Conservation (phyloP, 2,888 invertebrate genomes). For the Apamea monoglypha region DNA sequence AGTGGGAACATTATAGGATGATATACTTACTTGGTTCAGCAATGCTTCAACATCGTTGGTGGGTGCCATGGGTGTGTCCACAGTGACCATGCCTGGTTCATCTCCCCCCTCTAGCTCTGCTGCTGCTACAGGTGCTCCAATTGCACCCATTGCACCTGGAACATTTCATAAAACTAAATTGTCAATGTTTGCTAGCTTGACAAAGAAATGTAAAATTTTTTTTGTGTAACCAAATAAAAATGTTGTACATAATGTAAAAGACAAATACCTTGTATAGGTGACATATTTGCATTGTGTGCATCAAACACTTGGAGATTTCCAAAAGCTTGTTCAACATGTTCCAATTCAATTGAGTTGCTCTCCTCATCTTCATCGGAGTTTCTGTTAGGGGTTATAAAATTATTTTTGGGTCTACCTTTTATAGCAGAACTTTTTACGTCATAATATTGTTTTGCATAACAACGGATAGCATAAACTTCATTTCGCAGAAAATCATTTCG, state of each 20-base stretch:
- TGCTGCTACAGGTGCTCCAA: constrained; percentile 89
- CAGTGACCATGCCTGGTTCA: constrained; percentile 94
- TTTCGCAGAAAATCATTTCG: too few relatives aligned
- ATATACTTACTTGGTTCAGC: constrained; percentile 91
- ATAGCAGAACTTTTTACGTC: too few relatives aligned
- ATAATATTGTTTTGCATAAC: too few relatives aligned
- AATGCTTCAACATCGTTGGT: constrained; percentile 93
- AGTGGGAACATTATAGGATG: not conserved
- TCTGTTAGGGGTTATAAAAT: constrained; percentile 67
- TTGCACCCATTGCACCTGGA: constrained; percentile 82
- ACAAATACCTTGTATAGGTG: constrained; percentile 85
- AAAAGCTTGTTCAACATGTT: constrained; percentile 89
- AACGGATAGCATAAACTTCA: too few relatives aligned
- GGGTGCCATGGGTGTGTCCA: constrained; percentile 94
- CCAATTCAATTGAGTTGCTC: constrained; percentile 91
- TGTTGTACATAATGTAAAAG: not conserved
- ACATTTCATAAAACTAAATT: not conserved
- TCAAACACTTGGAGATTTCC: constrained; percentile 91
- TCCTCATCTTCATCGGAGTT: constrained; percentile 91
- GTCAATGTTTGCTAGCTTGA: not conserved
- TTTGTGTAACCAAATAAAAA: too few relatives aligned
- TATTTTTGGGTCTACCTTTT: too few relatives aligned
- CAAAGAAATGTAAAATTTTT: not conserved
- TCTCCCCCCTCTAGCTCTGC: constrained; percentile 96
- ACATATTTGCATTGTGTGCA: constrained; percentile 89